Base-by-base conservation (phyloP, 1,140 invertebrate species). In the Cryptotermes secundus region DNA sequence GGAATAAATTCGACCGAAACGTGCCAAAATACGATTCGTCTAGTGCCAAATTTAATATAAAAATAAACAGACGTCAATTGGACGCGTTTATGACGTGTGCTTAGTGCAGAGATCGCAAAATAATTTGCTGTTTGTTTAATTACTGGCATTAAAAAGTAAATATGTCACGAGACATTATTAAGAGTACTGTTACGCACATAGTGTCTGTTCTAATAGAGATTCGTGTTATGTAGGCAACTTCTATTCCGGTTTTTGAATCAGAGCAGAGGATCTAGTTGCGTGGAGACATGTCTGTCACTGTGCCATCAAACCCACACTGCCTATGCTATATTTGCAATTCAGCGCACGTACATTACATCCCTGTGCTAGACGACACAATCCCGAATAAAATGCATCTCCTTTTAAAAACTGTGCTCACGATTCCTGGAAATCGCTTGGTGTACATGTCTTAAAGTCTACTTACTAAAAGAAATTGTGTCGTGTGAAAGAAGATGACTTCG, bases 331-430 rank as follows among this genome's bases (percentile, higher is more conserved):
- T 79, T 84, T 45, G 24, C 45, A 81, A 72, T 90, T 90, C 36
- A 88, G 92, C 6, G 59, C 59, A 72, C 59, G 59, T n/a, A 72
- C 31, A n/a, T 72, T 1, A 31, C 12, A 72, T 26, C 45, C 59
- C 59, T 72, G 31, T 42, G 26, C 53, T 59, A n/a, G 12, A 59
- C 19, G 24, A 59, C 53, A 59, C 53, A 22, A 59, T 59, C 53
- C 53, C 53, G 19, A 59, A 59, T 22, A 26, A 59, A 22, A n/a
- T 6, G 53, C 24, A 31, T 72, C 59, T 3, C 59, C n/a, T 59
- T 59, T 72, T 72, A 31, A 72, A 49, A 72, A 72, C 4, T 72
- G 14, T 9, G 16, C 31, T 72, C n/a, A 72, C n/a, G 59, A 72
- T 72, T 72, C 59, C 26, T 31, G 59, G 26, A 72, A 72, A 72